Evolutionary conservation across 2,113 vertebrate species (phyloP).

Genomic region (Rallus limicola): DNA sequence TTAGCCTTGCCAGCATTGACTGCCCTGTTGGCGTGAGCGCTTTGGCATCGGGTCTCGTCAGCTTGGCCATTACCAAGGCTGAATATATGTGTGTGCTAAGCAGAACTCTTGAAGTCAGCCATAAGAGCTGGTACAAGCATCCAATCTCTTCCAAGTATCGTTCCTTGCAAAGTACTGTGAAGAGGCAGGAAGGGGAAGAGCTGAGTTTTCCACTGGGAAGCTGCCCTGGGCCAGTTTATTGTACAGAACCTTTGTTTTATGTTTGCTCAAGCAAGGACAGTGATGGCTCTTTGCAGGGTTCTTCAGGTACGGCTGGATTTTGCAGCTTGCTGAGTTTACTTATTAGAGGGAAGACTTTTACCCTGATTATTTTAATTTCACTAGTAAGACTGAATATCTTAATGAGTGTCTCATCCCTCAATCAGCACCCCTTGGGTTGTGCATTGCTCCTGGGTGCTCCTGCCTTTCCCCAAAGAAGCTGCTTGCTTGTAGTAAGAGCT

Average conservation of each 20-base stretch:
- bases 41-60: not conserved
- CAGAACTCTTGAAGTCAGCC: not conserved
- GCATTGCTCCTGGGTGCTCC: not conserved
- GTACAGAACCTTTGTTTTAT: not conserved
- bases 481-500: not conserved
- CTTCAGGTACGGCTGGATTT: not conserved
- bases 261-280: not conserved
- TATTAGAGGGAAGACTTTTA: not conserved
- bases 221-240: not conserved
- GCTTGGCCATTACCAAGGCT: not conserved
- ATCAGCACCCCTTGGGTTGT: not conserved
- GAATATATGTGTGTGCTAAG: not conserved
- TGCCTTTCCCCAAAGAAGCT: not conserved
- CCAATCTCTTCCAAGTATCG: not conserved
- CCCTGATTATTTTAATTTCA: not conserved
- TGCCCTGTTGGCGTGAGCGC: not conserved
- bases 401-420: not conserved
- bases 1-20: not conserved
- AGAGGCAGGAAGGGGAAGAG: conserved; percentile 11
- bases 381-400: fast-evolving
- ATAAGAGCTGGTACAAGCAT: not conserved
- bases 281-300: not conserved
- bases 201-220: not conserved
- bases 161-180: not conserved
- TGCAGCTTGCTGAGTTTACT: not conserved